Conservation (phyloP, 2,113 vertebrate genomes). For the Dascyllus trimaculatus region DNA sequence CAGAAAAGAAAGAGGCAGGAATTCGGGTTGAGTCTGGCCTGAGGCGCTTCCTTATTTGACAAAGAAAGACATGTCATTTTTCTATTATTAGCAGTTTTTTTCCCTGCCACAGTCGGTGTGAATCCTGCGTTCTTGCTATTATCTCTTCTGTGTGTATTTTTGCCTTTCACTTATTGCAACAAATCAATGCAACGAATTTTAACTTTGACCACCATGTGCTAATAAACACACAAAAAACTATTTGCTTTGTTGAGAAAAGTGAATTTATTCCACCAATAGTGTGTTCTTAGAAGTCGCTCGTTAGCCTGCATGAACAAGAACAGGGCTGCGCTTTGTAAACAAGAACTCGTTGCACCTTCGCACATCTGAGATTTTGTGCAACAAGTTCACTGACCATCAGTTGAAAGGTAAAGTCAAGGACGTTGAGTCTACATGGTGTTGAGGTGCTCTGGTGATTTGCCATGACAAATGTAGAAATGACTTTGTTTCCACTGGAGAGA, state of each 20-base stretch:
- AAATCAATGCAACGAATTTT: slow-evolving; percentile 24
- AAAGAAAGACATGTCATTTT: slow-evolving; percentile 69
- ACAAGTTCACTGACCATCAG: slow-evolving; percentile 66
- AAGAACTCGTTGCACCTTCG: slow-evolving; percentile 10
- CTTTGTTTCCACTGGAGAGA: slow-evolving; percentile 44
- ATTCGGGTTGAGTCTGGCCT: slow-evolving; percentile 65
- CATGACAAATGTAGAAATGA: slow-evolving; percentile 35
- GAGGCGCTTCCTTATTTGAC: slow-evolving; percentile 75
- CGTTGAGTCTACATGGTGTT: slow-evolving; percentile 26
- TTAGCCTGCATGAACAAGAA: slow-evolving; percentile 46
- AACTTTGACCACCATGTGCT: slow-evolving; percentile 19
- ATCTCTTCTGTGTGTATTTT: slow-evolving; percentile 27
- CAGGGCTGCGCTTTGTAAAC: slow-evolving; percentile 20
- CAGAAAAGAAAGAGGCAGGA: slow-evolving; percentile 67
- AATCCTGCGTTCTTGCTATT: slow-evolving; percentile 49
- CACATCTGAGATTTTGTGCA: slow-evolving; percentile 42
- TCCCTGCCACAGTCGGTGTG: slow-evolving; percentile 39
- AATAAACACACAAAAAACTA: slow-evolving; percentile 5
- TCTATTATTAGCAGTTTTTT: slow-evolving; percentile 39
- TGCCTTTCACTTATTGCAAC: slow-evolving; percentile 7
- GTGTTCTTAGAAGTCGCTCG: slow-evolving; percentile 56
- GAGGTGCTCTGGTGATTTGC: slow-evolving; percentile 23
- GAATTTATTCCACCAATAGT: slow-evolving; percentile 33
- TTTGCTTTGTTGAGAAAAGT: slow-evolving; percentile 43
- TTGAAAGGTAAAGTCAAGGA: slow-evolving; percentile 54